Evolutionary conservation across 2,113 vertebrate species (phyloP), one percentile per base, ranked within the genome.

Genomic region (Scomber japonicus): DNA sequence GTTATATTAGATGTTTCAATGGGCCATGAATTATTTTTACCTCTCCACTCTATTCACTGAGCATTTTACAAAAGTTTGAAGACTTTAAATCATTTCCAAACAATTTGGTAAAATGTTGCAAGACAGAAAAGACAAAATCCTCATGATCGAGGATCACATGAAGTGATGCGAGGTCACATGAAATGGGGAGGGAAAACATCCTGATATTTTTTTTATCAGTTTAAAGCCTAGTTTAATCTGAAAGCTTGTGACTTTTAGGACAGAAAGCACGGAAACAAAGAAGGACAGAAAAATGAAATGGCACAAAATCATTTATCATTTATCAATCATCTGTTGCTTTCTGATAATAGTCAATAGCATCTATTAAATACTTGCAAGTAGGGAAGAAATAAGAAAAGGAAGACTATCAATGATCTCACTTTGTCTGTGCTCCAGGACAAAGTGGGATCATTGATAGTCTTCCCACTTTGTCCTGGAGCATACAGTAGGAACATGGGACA

Each of bases 1-100:
- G 10, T 64, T 67, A n/a, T n/a, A 53, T 61, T 54, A 66, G 27
- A 55, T 15, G 17, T 31, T 68, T 69, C n/a, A 69, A 4, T 56
- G 3, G 11, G 2, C 3, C n/a, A 12, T 56, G 51, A 16, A 60
- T 35, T 59, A 44, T 72, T 15, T 14, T 19, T 14, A n/a, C 14
- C 35, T 76, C 72, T 59, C 35, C 27, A 14, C 21, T 66, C 5
- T 27, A 7, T 68, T 16, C 5, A 8, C 24, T 59, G 21, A 55
- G 16, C 30, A 24, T 31, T 55, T 54, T 60, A 45, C 50, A 16
- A 46, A 21, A 21, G 13, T 17, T 31, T 64, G 40, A 48, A n/a
- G 17, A 15, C 46, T 55, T 55, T 4, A 45, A 60, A 13, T 27
- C 45, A 24, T 53, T 40, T 77, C 21, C 7, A 50, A 50, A 68